A percentile compares a stretch with the other conserved stretches of the same genome.
phyloP scores from a whole-genome alignment of 2,888 invertebrate species.

The Pegoplata infirma region DNA sequence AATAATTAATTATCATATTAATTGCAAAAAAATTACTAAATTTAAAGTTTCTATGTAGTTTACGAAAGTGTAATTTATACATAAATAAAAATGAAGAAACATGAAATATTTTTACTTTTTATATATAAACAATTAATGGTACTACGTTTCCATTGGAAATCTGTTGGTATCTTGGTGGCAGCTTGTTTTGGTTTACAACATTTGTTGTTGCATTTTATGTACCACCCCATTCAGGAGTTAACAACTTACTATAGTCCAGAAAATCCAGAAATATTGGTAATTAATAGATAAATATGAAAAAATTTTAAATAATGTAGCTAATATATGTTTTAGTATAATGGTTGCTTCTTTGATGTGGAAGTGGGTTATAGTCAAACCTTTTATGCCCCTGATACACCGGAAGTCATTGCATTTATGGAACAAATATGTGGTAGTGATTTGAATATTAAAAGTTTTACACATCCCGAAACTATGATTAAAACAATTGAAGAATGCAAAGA shows the following conservation, averaged over 20 bases:
- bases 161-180: conserved; percentile 61
- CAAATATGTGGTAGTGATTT: conserved; percentile 45
- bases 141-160: conserved; percentile 66
- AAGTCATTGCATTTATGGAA: conserved; percentile 46
- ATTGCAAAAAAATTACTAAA: too few relatives aligned
- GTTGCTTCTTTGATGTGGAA: conserved; percentile 51
- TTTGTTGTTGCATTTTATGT: conserved; percentile 67
- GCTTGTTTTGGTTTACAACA: conserved; percentile 63
- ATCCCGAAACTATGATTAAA: conserved; percentile 52
- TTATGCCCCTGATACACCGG: conserved; percentile 52
- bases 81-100: conserved; percentile 45
- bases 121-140: conserved; percentile 71
- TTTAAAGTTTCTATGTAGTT: too few relatives aligned
- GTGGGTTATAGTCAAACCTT: conserved; percentile 51
- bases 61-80: not conserved
- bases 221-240: conserved; percentile 50
- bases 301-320: not conserved
- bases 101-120: conserved; percentile 65
- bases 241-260: conserved; percentile 42
- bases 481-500: conserved; percentile 58
- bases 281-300: not conserved
- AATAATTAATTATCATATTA: too few relatives aligned
- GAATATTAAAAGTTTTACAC: conserved; percentile 48
- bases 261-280: conserved; percentile 43
- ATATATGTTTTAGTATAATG: conserved; percentile 34